Evolutionary conservation across 2,113 vertebrate species (phyloP).

Genomic region (Narcine bancroftii): DNA sequence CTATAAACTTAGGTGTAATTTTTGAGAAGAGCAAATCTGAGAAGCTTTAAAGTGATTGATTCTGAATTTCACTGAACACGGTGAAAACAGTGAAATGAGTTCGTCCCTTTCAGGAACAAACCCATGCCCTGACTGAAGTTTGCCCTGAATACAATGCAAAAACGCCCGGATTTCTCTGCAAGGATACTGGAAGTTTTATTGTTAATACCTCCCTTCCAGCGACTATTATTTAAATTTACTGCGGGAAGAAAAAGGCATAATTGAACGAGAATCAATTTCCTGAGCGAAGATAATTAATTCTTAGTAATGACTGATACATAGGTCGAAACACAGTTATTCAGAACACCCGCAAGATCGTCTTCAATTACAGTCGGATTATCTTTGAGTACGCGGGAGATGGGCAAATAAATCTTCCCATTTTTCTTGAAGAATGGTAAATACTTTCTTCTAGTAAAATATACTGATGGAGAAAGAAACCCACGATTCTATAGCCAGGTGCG

Average conservation of each 20-base stretch:
- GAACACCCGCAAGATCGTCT: neutral
- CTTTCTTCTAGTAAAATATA: neutral
- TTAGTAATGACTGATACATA: neutral
- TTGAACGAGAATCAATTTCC: neutral
- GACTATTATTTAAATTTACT: neutral
- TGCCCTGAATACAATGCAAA: neutral
- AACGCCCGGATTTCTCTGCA: neutral
- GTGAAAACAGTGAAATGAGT: neutral
- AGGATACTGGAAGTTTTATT: neutral
- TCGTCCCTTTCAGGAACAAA: neutral
- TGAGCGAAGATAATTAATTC: neutral
- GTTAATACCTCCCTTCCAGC: neutral
- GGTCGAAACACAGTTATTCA: neutral
- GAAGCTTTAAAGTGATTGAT: neutral
- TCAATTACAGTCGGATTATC: neutral
- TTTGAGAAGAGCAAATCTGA: neutral
- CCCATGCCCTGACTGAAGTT: neutral
- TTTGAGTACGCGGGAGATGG: neutral
- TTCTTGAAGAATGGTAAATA: neutral
- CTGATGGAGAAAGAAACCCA: neutral
- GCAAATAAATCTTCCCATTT: neutral
- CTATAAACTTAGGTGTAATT: neutral
- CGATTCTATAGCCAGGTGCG: neutral
- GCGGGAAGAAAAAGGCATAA: neutral
- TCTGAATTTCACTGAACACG: neutral